phyloP scores from a whole-genome alignment of 1,140 invertebrate species.

The Grapholita molesta region DNA sequence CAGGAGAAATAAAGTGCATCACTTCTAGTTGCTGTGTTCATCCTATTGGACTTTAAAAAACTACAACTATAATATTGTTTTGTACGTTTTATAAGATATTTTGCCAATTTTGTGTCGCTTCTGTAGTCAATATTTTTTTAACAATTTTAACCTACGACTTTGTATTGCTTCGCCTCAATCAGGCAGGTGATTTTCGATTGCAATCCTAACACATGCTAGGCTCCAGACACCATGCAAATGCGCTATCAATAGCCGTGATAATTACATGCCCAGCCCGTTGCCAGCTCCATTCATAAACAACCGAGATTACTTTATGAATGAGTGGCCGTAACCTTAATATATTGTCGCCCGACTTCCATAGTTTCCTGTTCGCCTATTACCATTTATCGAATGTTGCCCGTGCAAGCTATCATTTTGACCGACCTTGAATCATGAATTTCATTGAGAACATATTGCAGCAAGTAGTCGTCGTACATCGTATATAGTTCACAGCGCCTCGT shows the following conservation, averaged over 20 bases:
- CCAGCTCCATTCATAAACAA: slow-evolving; percentile 71
- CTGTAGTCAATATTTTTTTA: not conserved
- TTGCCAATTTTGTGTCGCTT: not conserved
- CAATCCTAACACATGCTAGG: slow-evolving; percentile 50
- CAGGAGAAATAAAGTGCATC: no score
- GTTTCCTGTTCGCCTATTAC: slow-evolving; percentile 63
- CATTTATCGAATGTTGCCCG: slow-evolving; percentile 64
- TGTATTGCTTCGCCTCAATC: slow-evolving; percentile 25
- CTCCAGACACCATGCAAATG: slow-evolving; percentile 60
- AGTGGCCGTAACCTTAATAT: slow-evolving; percentile 58
- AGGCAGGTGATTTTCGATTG: slow-evolving; percentile 42
- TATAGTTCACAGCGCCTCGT: not conserved
- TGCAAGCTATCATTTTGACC: slow-evolving; percentile 53
- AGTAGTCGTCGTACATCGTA: slow-evolving; percentile 34
- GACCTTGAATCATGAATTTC: slow-evolving; percentile 63
- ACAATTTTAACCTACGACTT: not conserved
- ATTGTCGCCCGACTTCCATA: slow-evolving; percentile 60
- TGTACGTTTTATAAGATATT: not conserved
- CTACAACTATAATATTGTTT: no score
- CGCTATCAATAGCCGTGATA: slow-evolving; percentile 54
- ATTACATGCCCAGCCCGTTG: slow-evolving; percentile 52
- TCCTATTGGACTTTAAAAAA: no score
- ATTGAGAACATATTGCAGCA: slow-evolving; percentile 46
- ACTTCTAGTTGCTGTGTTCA: no score
- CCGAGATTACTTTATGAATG: slow-evolving; percentile 68